Conservation (phyloP, 2,797 vertebrate genomes). For the Psittacula echo region DNA sequence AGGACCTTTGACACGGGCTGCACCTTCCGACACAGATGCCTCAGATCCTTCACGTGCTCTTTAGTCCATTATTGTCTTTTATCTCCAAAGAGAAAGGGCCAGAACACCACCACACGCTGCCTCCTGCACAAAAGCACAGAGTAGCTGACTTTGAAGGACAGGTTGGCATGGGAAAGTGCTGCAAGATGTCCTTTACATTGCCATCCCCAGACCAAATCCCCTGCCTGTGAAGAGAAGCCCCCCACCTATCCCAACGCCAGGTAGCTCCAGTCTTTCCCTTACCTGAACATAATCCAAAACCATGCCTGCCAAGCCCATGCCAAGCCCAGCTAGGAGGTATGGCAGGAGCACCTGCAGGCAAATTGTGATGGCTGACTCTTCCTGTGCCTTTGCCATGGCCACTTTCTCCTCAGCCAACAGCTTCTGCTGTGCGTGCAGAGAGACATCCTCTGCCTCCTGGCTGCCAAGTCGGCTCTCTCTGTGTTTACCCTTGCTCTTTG, state of each 20-base stretch:
- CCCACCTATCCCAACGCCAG: not conserved
- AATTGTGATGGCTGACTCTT: constrained; percentile 81
- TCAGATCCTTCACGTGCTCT: not conserved
- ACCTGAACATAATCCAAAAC: constrained; percentile 90
- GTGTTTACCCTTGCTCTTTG: constrained; percentile 78
- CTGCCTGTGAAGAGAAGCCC: not conserved
- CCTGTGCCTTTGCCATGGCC: constrained; percentile 67
- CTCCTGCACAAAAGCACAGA: not conserved
- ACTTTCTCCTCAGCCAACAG: constrained; percentile 76
- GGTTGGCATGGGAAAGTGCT: not conserved
- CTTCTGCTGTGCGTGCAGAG: constrained; percentile 71
- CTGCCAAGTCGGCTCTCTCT: constrained; percentile 57
- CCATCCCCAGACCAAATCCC: not conserved
- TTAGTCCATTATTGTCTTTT: not conserved
- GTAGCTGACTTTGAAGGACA: not conserved
- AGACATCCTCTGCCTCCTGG: constrained; percentile 79
- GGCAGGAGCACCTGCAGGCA: constrained; percentile 85
- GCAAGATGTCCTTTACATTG: not conserved
- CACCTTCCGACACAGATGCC: not conserved
- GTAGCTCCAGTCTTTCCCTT: constrained; percentile 30
- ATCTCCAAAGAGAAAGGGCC: not conserved
- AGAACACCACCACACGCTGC: accelerated
- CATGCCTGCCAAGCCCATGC: constrained; percentile 87
- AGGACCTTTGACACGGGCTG: not conserved
- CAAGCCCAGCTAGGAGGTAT: constrained; percentile 87